Conservation (phyloP, 2,888 invertebrate species). For the Dione juno region DNA sequence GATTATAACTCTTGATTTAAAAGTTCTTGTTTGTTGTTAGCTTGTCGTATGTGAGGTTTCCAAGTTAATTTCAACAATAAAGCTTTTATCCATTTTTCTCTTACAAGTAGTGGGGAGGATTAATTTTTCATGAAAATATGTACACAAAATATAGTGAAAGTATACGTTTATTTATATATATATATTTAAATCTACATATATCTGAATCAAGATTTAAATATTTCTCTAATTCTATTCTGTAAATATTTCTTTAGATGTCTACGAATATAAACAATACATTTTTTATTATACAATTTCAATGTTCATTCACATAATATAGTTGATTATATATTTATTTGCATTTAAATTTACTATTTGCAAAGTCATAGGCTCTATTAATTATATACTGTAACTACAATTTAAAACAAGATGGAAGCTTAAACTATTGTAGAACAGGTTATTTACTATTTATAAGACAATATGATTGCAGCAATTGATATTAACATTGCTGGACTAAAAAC, state of each 20-base stretch:
- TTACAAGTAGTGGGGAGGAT: neutral
- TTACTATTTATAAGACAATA: conserved; percentile 26
- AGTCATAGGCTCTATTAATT: neutral
- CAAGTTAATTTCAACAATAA: conserved; percentile 27
- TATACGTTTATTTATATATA: no score
- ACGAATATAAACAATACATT: neutral
- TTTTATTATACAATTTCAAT: neutral
- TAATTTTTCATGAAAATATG: neutral
- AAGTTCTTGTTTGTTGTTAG: conserved; percentile 31
- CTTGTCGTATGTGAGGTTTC: conserved; percentile 19
- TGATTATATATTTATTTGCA: neutral
- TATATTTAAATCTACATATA: no score
- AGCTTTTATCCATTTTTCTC: conserved; percentile 17
- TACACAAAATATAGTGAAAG: no score
- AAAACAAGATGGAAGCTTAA: conserved; percentile 1
- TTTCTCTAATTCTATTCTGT: no score
- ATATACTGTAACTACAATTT: neutral
- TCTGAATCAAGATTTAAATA: no score
- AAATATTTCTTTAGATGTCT: no score
- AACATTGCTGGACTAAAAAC: conserved; percentile 17
- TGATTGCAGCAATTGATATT: conserved; percentile 23
- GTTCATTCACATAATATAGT: neutral
- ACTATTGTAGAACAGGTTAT: conserved; percentile 9
- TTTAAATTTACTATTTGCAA: neutral
- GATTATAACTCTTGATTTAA: conserved; percentile 29